phyloP scores from a whole-genome alignment of 2,113 vertebrate genomes.

The Oreochromis tanganicae region DNA sequence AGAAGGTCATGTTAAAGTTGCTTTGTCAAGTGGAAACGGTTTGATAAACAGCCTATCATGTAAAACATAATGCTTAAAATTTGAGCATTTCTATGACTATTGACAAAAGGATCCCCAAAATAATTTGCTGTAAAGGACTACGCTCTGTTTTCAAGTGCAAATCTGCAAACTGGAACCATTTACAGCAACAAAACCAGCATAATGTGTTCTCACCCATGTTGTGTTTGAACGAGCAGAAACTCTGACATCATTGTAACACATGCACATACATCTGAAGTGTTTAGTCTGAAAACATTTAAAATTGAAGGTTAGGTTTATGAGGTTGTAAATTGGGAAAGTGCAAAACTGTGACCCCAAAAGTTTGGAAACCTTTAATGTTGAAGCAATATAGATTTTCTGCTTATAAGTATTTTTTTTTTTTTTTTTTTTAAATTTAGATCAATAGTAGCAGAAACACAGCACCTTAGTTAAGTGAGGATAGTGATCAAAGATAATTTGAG shows the following conservation, averaged over 20 bases:
- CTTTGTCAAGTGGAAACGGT: not conserved
- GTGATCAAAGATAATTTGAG: not conserved
- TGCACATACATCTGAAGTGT: not conserved
- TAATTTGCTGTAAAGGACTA: not conserved
- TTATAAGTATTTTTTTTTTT: not conserved
- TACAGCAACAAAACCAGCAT: not conserved
- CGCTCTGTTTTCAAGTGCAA: not conserved
- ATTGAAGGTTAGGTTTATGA: not conserved
- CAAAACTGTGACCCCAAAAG: not conserved
- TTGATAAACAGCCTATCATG: not conserved
- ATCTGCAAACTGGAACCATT: not conserved
- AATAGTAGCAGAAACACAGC: not conserved
- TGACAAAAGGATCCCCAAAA: not conserved
- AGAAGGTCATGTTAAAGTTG: not conserved
- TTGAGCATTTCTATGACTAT: not conserved
- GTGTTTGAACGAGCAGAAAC: not conserved
- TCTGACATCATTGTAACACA: not conserved
- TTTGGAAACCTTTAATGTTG: not conserved
- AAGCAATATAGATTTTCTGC: not conserved
- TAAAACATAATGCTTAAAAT: not conserved
- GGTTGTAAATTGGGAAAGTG: not conserved
- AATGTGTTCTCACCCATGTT: not conserved
- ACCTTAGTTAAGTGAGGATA: not conserved
- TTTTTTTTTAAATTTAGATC: not conserved
- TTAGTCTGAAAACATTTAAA: not conserved